Evolutionary conservation across 2,888 invertebrate species (phyloP).

Genomic region (Polydrusus cervinus): DNA sequence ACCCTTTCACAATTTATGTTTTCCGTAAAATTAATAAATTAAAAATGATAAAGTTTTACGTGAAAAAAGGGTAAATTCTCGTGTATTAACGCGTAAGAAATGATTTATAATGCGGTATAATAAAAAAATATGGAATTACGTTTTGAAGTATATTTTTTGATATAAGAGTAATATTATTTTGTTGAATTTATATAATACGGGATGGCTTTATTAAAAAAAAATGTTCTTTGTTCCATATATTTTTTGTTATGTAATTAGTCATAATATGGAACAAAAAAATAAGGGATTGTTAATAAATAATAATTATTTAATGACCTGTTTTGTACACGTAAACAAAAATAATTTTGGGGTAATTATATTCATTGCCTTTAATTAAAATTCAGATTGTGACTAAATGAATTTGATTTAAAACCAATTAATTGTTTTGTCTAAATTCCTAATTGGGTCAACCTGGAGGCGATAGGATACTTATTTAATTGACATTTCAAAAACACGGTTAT

Average conservation of each 20-base stretch:
- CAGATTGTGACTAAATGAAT: neutral
- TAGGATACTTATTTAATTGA: neutral
- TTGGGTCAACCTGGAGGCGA: neutral
- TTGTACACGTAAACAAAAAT: no score
- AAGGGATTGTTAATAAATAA: neutral
- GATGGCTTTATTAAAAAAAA: neutral
- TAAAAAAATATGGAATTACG: neutral
- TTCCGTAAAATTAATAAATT: constrained; percentile 22
- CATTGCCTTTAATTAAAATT: neutral
- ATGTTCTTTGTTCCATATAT: neutral
- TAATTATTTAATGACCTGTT: neutral
- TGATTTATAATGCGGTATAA: constrained; percentile 12
- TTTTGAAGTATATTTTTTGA: constrained; percentile 1
- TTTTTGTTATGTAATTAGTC: no score
- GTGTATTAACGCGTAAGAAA: constrained; percentile 4
- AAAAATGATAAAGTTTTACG: constrained; percentile 18
- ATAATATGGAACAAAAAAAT: no score
- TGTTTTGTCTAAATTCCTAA: constrained; percentile 7
- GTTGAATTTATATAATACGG: neutral
- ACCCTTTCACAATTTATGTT: constrained; percentile 16
- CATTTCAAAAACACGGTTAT: neutral
- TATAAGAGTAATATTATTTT: neutral
- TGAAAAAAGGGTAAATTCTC: constrained; percentile 42
- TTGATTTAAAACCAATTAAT: constrained; percentile 6
- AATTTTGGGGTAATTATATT: neutral